Evolutionary conservation across 2,888 invertebrate species (phyloP), one percentile per base, ranked within the genome.

Genomic region (Caenorhabditis zanzibari): DNA sequence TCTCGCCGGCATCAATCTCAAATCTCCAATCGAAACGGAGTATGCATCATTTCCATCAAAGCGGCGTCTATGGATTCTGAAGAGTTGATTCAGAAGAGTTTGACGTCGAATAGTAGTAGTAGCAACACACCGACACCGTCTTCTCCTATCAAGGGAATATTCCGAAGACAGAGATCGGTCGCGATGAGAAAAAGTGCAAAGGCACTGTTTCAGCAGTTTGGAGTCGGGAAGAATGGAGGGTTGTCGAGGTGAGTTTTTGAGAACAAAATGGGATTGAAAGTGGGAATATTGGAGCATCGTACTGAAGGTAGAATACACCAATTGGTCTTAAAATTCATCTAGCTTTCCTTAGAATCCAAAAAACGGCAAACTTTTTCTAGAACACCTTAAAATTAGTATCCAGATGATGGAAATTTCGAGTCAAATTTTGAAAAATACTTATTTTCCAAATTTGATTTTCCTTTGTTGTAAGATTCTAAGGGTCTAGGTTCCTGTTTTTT

Each of bases 151-250:
- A 84, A 84, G 28, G 84, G 81, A 22, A 81, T 84, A n/a, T 84
- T 84, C 47, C 52, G 84, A 56, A 26, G 84, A 44, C 84, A 84
- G 56, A 81, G n/a, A n/a, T n/a, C n/a, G n/a, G 81, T 52, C 49
- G 84, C 81, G 49, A 76, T 81, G 76, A 12, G 84, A 19, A 84
- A 84, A 28, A 77, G 81, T n/a, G 83, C 79, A 14, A 83, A 80
- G 47, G 66, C 61, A 10, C 54, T 83, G 2, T 75, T 83, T 54
- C 82, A 82, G 38, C 82, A 82, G 38, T 74, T 76, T 35, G 71
- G 82, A 0, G 76, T 76, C 28, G 63, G 49, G 9, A 69, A 41
- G n/a, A 52, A 68, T 7, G 56, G 47, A 9, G 24, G 64, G 56
- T 35, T 75, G 66, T 32, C 56, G 16, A 66, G 75, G 75, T 75